Base-by-base conservation (phyloP, 2,888 invertebrate genomes). In the Dione vanillae region DNA sequence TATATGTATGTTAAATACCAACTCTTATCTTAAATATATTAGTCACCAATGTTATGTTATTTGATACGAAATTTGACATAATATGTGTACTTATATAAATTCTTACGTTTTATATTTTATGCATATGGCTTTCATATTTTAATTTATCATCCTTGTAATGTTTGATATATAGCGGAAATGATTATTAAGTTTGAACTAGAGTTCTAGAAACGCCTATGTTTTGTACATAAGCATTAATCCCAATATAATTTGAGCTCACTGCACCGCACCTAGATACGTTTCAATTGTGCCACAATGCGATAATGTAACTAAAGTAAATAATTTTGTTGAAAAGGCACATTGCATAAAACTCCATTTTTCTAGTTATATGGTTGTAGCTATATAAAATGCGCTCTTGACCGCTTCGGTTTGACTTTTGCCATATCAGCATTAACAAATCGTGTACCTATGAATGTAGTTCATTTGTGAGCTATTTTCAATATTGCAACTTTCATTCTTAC, bases 401-500 rank as follows among this genome's bases (percentile, higher is more conserved):
- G 40, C 47, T 20, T n/a, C 35, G 20, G 16, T 35, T 62, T 68
- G 68, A 64, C 69, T 47, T 69, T 64, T 69, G 54, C 43, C 45
- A 64, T 62, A 69, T 61, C 51, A 43, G 51, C 52, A 51, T 49
- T 61, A 59, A 37, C 67, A 59, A 61, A 61, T 61, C 43, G 61
- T 51, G 59, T 64, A 40, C 35, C 40, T 62, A 62, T 40, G 45
- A 69, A 56, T 64, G 52, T 69, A 54, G 64, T 62, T 71, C 71
- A 66, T 67, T 71, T 66, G 71, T 49, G 45, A 47, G 67, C 72
- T 70, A 74, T 75, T 75, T 77, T 73, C 72, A 76, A 74, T 74
- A 75, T 72, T 75, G 65, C 72, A 69, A 75, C 77, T 75, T 77
- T 77, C 76, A 70, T 77, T 77, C 67, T 74, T 75, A 69, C 74